phyloP scores from a whole-genome alignment of 2,888 invertebrate species.

The Perizoma affinitatum region DNA sequence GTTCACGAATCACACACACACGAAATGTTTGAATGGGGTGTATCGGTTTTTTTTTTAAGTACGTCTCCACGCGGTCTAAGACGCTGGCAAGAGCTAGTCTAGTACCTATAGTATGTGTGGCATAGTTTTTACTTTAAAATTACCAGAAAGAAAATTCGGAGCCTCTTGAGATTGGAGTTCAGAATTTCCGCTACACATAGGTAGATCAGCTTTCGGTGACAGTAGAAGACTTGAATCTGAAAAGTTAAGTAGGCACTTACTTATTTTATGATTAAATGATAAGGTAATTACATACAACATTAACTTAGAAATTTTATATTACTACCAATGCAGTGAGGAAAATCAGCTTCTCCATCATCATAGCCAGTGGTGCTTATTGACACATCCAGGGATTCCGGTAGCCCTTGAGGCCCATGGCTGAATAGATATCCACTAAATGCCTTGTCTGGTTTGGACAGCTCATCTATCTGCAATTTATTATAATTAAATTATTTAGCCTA shows the following conservation, averaged over 20 bases:
- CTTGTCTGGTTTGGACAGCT: conserved; percentile 41
- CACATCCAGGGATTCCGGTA: conserved; percentile 65
- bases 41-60: too few relatives aligned
- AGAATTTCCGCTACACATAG: conserved; percentile 46
- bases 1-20: too few relatives aligned
- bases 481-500: too few relatives aligned
- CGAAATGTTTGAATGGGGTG: too few relatives aligned
- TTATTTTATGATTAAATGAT: too few relatives aligned
- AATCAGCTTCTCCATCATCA: conserved; percentile 65
- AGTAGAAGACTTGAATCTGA: conserved; percentile 70
- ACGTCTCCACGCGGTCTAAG: too few relatives aligned
- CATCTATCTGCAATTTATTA: conserved; percentile 39
- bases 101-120: too few relatives aligned
- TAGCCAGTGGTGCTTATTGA: conserved; percentile 67
- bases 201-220: conserved; percentile 70
- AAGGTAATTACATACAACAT: too few relatives aligned
- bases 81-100: too few relatives aligned
- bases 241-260: too few relatives aligned
- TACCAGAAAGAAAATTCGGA: conserved; percentile 72
- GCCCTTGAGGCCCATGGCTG: conserved; percentile 56
- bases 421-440: conserved; percentile 59
- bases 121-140: too few relatives aligned
- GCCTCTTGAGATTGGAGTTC: conserved; percentile 62
- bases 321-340: conserved; percentile 65
- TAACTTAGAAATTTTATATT: conserved; percentile 1